Evolutionary conservation across 2,888 invertebrate species (phyloP), one percentile per base, ranked within the genome.

Genomic region (Scaptomyza cyrtandrae): DNA sequence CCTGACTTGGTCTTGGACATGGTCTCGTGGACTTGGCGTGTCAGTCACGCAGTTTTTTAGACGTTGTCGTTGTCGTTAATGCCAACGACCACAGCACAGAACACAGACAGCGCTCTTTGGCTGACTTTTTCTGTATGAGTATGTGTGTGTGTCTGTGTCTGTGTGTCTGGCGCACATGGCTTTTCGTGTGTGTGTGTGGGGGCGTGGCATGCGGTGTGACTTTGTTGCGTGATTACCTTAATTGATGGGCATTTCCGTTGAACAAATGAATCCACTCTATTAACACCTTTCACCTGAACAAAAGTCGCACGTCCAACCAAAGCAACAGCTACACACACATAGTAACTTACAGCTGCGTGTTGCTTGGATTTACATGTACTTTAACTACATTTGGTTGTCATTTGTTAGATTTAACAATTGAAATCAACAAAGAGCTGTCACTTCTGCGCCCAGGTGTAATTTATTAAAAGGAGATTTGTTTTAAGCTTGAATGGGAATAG

Each of bases 41-140:
- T 86, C 85, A 81, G 85, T 86, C 89, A 89, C 88, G 88, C 89
- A 85, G 85, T 87, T 87, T 87, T 88, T 89, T 81, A 83, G 84
- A 83, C 39, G 39, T 41, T 10, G 16, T 41, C 16, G 60, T 44
- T 68, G 41, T 77, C 77, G 73, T 80, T 77, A 77, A 80, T 62
- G 76, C 78, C 82, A 71, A 81, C 82, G 79, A 78, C 86, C 80
- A 71, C 71, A 70, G 72, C 72, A 70, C 63, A 78, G 39, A 39
- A 16, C 41, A 16, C 41, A 41, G 41, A 41, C 41, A 41, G 19
- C 31, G 5, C 3, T 24, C 52, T 29, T 46, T 48, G 58, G 55
- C 48, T 43, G 58, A 14, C 56, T 16, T 53, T 39, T 54, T 35
- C 14, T 35, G 0, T 41, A 13, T 35, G 31, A 1, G 13, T 48